A percentile compares a stretch with the other conserved stretches of the same genome.
Conservation (phyloP, 2,797 vertebrate genomes). For the Labroides dimidiatus region DNA sequence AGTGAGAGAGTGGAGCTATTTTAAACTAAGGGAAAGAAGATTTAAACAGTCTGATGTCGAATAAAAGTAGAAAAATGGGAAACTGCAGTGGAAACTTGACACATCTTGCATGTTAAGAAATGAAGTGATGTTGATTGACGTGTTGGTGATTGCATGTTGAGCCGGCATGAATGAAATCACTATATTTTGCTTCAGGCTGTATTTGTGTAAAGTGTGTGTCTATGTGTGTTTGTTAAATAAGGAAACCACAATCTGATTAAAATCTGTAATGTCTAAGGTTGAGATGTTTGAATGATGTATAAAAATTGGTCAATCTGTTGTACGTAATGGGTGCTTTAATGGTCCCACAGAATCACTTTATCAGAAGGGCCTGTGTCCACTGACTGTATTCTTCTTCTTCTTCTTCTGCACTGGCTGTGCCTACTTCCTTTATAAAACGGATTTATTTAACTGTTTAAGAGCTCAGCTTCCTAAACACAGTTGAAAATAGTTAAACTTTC, state of each 20-base stretch:
- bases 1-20: slow-evolving; percentile 25
- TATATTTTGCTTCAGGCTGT: slow-evolving; percentile 26
- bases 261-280: slow-evolving; percentile 41
- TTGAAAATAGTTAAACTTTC: too few species aligned
- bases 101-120: neutral
- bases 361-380: too few species aligned
- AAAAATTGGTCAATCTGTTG: slow-evolving; percentile 12
- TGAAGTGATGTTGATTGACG: neutral
- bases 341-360: neutral
- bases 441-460: too few species aligned
- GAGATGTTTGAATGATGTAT: slow-evolving; percentile 38
- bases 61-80: too few species aligned
- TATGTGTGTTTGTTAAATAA: slow-evolving; percentile 10
- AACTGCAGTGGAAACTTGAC: neutral
- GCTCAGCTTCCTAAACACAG: too few species aligned
- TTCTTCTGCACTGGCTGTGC: too few species aligned
- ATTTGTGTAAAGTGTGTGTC: slow-evolving; percentile 14
- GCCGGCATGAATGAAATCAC: neutral
- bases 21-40: slow-evolving; percentile 11
- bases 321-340: neutral
- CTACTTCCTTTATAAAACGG: too few species aligned
- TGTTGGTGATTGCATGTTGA: slow-evolving; percentile 2
- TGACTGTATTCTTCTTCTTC: too few species aligned
- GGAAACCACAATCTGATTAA: slow-evolving; percentile 51
- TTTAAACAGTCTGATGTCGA: neutral